A percentile compares a stretch with the other conserved stretches of the same genome.
These are phyloP conservation scores for Toxonevra muliebris DNA, from an alignment of 2,888 invertebrate species.

Conservation along the genomic window DNA sequence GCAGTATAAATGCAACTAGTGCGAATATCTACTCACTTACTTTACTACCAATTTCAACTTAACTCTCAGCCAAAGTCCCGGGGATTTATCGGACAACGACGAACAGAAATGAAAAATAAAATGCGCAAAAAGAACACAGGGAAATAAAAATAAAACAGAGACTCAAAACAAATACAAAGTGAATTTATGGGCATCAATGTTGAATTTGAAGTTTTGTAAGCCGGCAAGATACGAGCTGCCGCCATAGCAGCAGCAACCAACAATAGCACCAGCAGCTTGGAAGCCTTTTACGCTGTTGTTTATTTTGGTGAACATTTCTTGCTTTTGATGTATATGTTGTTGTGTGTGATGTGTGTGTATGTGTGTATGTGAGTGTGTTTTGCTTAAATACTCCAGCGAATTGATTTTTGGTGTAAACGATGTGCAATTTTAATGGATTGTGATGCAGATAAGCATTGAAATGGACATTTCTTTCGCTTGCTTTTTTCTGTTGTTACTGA, in stretches of 20 bases:
- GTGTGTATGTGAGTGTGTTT: slow-evolving; percentile 35
- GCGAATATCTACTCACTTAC: slow-evolving; percentile 5
- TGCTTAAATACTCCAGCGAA: slow-evolving; percentile 64
- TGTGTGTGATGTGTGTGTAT: neutral
- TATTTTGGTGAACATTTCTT: neutral
- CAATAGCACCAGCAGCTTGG: slow-evolving; percentile 11
- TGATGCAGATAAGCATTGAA: slow-evolving; percentile 58
- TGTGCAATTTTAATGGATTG: slow-evolving; percentile 66
- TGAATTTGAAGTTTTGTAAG: slow-evolving; percentile 55
- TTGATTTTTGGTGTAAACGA: slow-evolving; percentile 66
- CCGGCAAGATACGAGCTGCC: slow-evolving; percentile 42
- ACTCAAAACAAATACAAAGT: neutral
- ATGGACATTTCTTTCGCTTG: too few species aligned
- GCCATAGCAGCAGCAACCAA: slow-evolving; percentile 44
- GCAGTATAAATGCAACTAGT: slow-evolving; percentile 17
- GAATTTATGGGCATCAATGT: slow-evolving; percentile 62
- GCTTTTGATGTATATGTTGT: neutral
- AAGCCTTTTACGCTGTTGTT: slow-evolving; percentile 2
- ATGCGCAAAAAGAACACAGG: neutral
- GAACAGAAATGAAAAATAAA: neutral
- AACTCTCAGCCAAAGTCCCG: neutral
- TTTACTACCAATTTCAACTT: too few species aligned
- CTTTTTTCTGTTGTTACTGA: too few species aligned
- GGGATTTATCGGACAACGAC: neutral
- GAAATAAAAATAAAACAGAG: slow-evolving; percentile 5